phyloP scores from a whole-genome alignment of 2,888 invertebrate genomes.

The Mythimna loreyi region DNA sequence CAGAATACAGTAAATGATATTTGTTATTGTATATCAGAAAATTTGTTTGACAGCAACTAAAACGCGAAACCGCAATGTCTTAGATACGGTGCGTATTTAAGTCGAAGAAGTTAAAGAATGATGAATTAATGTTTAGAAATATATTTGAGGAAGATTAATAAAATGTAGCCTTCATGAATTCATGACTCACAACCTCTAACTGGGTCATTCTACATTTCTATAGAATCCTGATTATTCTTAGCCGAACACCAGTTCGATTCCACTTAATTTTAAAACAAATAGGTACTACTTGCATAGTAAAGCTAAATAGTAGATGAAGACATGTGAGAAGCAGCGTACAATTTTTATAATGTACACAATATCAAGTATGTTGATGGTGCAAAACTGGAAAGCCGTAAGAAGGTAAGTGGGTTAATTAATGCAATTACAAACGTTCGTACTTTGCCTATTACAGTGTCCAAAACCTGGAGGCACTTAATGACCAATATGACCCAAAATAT shows the following conservation, averaged over 20 bases:
- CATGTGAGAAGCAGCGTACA: conserved; percentile 31
- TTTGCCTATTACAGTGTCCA: conserved; percentile 82
- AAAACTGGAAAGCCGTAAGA: conserved; percentile 76
- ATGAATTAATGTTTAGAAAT: conserved; percentile 9
- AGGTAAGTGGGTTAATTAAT: conserved; percentile 76
- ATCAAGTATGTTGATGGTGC: conserved; percentile 62
- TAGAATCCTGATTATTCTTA: conserved; percentile 38
- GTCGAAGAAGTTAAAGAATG: conserved; percentile 11
- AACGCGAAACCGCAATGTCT: conserved; percentile 36
- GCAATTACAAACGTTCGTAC: conserved; percentile 81
- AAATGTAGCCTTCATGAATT: conserved; percentile 19
- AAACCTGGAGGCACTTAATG: conserved; percentile 75
- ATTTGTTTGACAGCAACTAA: conserved; percentile 53
- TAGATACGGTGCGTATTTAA: conserved; percentile 33
- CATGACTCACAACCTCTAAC: conserved; percentile 31
- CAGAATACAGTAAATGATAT: conserved; percentile 57
- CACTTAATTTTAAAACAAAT: conserved; percentile 25
- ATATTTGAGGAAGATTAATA: conserved; percentile 30
- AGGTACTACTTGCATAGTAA: conserved; percentile 16
- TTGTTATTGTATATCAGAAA: conserved; percentile 45
- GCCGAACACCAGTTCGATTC: conserved; percentile 21
- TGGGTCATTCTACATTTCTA: conserved; percentile 30
- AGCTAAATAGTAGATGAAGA: conserved; percentile 26
- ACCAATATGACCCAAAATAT: conserved; percentile 77
- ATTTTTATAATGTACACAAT: conserved; percentile 60